A percentile compares a stretch with the other conserved stretches of the same genome.
phyloP scores from a whole-genome alignment of 2,113 vertebrate species.

The Hoplias malabaricus region DNA sequence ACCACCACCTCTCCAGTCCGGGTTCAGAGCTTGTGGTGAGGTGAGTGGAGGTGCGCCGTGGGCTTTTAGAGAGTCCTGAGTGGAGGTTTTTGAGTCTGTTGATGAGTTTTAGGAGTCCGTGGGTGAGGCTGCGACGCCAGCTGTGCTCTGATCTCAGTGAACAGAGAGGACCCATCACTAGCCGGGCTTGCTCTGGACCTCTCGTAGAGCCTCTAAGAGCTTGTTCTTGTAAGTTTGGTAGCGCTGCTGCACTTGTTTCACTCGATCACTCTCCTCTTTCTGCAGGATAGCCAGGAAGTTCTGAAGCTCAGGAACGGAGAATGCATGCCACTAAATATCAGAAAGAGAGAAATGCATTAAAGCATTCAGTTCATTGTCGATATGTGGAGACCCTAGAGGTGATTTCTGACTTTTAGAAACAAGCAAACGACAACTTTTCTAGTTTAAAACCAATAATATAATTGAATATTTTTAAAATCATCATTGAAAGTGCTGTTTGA shows the following conservation, averaged over 20 bases:
- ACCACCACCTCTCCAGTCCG: conserved; percentile 25
- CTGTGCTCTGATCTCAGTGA: conserved; percentile 58
- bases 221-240: conserved; percentile 81
- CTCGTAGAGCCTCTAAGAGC: conserved; percentile 80
- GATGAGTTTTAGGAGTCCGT: conserved; percentile 8
- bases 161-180: conserved; percentile 71
- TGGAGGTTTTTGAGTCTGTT: conserved; percentile 50
- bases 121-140: conserved; percentile 22
- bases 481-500: too few relatives aligned
- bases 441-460: too few relatives aligned
- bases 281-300: conserved; percentile 93
- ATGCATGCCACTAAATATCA: conserved; percentile 87
- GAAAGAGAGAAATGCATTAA: background rate
- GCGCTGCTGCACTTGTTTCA: conserved; percentile 84
- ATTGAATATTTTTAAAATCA: too few relatives aligned
- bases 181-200: conserved; percentile 75
- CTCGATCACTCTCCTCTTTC: conserved; percentile 89
- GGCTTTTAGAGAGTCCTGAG: conserved; percentile 63
- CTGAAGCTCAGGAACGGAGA: conserved; percentile 94
- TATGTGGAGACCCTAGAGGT: too few relatives aligned
- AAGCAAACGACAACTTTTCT: too few relatives aligned
- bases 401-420: too few relatives aligned
- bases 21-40: conserved; percentile 30
- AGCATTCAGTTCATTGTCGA: background rate
- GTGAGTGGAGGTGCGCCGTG: conserved; percentile 9